These are phyloP conservation scores for Drosophila birchii DNA, from an alignment of 2,888 invertebrate species.

Conservation along the genomic window DNA sequence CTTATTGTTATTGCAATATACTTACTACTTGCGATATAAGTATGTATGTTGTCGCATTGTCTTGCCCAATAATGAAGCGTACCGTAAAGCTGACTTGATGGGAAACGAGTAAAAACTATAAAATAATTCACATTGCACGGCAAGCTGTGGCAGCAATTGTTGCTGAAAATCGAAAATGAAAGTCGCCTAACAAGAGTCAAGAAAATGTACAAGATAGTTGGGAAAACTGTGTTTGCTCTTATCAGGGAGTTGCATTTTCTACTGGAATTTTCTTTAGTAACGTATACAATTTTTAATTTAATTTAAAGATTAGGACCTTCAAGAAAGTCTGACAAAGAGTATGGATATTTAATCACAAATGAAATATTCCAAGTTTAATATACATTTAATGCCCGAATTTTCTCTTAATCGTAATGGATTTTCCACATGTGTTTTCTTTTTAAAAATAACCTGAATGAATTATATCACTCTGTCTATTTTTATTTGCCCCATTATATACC, in stretches of 20 bases:
- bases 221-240: background rate
- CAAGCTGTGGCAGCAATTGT: background rate
- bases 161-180: conserved; percentile 49
- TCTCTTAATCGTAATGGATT: background rate
- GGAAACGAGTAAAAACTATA: conserved; percentile 44
- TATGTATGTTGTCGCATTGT: conserved; percentile 4
- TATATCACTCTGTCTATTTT: background rate
- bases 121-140: conserved; percentile 33
- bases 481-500: background rate
- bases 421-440: background rate
- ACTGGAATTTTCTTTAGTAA: background rate
- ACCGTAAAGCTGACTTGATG: conserved; percentile 47
- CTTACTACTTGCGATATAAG: background rate
- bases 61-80: conserved; percentile 35
- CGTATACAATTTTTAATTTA: background rate
- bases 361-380: too few relatives aligned
- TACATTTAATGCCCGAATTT: background rate
- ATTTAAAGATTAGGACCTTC: background rate
- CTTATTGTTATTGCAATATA: conserved; percentile 16
- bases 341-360: background rate
- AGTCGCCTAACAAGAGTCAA: conserved; percentile 26
- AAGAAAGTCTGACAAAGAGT: too few relatives aligned
- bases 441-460: background rate
- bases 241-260: background rate
- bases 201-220: background rate